Evolutionary conservation across 2,113 vertebrate species (phyloP), one percentile per base, ranked within the genome.

Genomic region (Hippocampus comes): DNA sequence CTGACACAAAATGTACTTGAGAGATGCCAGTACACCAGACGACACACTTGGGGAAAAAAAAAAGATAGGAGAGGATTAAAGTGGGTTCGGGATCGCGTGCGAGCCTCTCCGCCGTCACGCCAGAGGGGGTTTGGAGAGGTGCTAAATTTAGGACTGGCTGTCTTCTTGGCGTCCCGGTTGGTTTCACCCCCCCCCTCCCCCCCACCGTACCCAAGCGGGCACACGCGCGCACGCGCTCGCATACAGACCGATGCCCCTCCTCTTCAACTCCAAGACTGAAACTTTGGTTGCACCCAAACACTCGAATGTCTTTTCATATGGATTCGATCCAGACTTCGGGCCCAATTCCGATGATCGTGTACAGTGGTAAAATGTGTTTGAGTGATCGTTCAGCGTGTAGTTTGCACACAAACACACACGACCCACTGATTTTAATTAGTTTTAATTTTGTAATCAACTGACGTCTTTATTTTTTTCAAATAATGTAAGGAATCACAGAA

Each of bases 101-200:
- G 14, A 27, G 64, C 23, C 14, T 48, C 42, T 65, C 12, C 63
- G 42, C 41, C 63, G n/a, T 65, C 23, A 25, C 64, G 34, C 64
- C 42, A 43, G 43, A 51, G 12, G 42, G 64, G 23, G 23, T 46
- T 43, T 27, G 43, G 64, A 66, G 64, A 49, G 64, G 23, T 27
- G 64, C 64, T 66, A 66, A 66, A 66, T 66, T 66, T 66, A 66
- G 64, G 42, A 25, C 42, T 66, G 42, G 42, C n/a, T 66, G 64
- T 66, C 64, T 66, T 46, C 23, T 27, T 49, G 42, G n/a, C 63
- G 21, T 43, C 63, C 63, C 63, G 63, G 63, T 23, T 43, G 41
- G 41, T 66, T 48, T 48, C 64, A 48, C 64, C 43, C 66, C 17
- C 43, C 9, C 25, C 15, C 43, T 11, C 43, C 43, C 11, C 2